Evolutionary conservation across 2,797 vertebrate species (phyloP), one percentile per base, ranked within the genome.

Genomic region (Oreochromis grahami): DNA sequence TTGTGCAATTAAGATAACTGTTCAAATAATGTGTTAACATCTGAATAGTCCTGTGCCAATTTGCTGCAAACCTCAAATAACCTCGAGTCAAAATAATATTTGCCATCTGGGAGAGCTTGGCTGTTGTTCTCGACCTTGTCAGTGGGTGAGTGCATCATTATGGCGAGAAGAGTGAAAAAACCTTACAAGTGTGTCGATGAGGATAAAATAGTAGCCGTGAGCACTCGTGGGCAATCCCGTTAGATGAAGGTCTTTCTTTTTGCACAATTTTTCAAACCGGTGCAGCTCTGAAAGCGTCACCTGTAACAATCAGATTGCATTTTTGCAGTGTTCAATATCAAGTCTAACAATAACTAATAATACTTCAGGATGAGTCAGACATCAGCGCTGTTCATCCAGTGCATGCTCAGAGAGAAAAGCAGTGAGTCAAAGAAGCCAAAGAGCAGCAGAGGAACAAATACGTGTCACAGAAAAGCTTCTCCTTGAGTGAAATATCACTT

Each of bases 21-120:
- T 43, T 84, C 76, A 68, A 87, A 82, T 78, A 74, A 15, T 7
- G 26, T 48, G 65, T 91, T 82, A 83, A 89, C 87, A 90, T 89
- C 68, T 86, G 21, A 90, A 77, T 55, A 81, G 77, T 74, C 19
- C 19, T 74, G 32, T 68, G 32, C 76, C 74, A 79, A n/a, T 15
- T 2, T 38, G 15, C n/a, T 3, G 24, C 26, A 72, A 41, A 63
- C 77, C 34, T 78, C 51, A 32, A 58, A 55, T 19, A 86, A 84
- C 80, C 77, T 85, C 51, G 19, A 68, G 36, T 24, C 63, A 41
- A 68, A 68, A 68, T 2, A 14, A 41, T 43, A 1, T 68, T 68
- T 41, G 21, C n/a, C n/a, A 15, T 41, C 63, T 43, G 63, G 63
- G 63, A 41, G 36, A 43, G n/a, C 38, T 24, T 9, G 63, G n/a